Percentiles rank a stretch among this genome's conserved stretches.
Conservation (phyloP, 2,888 invertebrate genomes). For the Sphecodes monilicornis region DNA sequence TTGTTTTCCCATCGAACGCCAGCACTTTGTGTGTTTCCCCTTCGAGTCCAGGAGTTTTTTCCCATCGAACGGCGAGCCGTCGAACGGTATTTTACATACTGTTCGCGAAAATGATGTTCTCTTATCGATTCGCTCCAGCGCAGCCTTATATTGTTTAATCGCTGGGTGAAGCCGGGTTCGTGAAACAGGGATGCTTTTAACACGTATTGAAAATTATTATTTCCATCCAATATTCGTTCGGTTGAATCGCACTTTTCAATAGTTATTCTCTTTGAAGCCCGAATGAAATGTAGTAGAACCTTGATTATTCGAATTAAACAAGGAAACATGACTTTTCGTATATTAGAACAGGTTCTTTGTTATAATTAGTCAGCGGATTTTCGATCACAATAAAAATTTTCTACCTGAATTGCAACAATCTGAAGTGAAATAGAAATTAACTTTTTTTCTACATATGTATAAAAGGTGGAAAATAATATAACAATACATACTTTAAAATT, state of each 20-base stretch:
- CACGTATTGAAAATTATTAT: not conserved
- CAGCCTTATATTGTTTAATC: not conserved
- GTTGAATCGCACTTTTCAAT: too few relatives aligned
- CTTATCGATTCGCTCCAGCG: not conserved
- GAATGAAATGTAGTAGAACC: not conserved
- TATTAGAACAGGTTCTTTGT: too few relatives aligned
- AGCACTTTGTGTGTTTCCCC: not conserved
- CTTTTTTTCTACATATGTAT: too few relatives aligned
- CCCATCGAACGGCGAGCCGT: not conserved
- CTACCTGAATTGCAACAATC: too few relatives aligned
- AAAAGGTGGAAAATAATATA: too few relatives aligned
- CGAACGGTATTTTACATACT: not conserved
- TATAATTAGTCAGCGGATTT: too few relatives aligned
- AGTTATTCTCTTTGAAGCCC: not conserved
- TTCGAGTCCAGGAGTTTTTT: not conserved
- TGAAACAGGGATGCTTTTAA: not conserved
- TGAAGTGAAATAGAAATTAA: too few relatives aligned
- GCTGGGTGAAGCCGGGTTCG: not conserved
- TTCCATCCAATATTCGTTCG: not conserved
- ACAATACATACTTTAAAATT: too few relatives aligned
- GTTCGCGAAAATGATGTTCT: not conserved
- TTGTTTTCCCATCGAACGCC: constrained; percentile 24
- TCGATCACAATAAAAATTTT: too few relatives aligned
- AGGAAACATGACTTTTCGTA: too few relatives aligned
- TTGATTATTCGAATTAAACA: not conserved